These are phyloP conservation scores for Labia minor DNA, from an alignment of 2,888 invertebrate species.

Conservation along the genomic window DNA sequence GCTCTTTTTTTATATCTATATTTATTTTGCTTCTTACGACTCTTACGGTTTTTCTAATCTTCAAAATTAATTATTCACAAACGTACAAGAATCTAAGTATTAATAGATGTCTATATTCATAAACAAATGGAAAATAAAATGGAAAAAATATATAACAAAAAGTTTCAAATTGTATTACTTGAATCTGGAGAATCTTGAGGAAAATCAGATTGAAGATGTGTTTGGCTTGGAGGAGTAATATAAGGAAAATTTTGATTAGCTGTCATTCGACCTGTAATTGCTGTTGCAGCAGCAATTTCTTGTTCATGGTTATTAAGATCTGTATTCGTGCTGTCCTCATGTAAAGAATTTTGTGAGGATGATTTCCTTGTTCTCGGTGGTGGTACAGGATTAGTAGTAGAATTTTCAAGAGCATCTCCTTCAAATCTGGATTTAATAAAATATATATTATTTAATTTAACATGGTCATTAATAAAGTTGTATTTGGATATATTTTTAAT, in stretches of 20 bases:
- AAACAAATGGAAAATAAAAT: constrained; percentile 15
- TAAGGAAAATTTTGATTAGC: constrained; percentile 82
- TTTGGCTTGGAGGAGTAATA: constrained; percentile 63
- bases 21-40: no score
- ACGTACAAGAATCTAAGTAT: no score
- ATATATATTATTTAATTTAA: no score
- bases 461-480: no score
- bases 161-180: constrained; percentile 52
- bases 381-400: constrained; percentile 36
- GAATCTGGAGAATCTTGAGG: constrained; percentile 88
- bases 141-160: constrained; percentile 20
- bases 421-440: constrained; percentile 17
- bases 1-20: no score
- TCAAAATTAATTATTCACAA: no score
- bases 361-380: constrained; percentile 42
- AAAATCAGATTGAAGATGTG: constrained; percentile 47
- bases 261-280: constrained; percentile 73
- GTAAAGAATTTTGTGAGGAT: constrained; percentile 39
- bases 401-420: constrained; percentile 30
- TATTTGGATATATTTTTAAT: no score
- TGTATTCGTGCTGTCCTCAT: constrained; percentile 28
- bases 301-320: constrained; percentile 30
- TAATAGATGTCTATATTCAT: background rate
- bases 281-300: constrained; percentile 75
- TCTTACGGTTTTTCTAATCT: no score